Evolutionary conservation across 2,113 vertebrate genomes (phyloP), one percentile per base, ranked within the genome.

Genomic region (Nannobrachium achirus): DNA sequence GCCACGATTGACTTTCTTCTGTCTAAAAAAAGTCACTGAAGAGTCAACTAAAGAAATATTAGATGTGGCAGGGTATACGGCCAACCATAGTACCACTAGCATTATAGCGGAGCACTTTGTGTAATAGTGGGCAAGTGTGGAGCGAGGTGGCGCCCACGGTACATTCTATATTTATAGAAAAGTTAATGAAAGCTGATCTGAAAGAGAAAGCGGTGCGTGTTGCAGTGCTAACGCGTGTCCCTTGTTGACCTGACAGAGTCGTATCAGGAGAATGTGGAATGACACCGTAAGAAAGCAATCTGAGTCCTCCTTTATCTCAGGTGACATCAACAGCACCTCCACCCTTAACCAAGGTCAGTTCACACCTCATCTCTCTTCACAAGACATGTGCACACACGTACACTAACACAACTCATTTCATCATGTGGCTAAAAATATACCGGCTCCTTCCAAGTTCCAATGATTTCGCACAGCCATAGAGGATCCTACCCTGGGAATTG

Each of bases 231-330:
- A 88, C 76, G 63, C 72, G 59, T 89, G 76, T 88, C 94, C 93
- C 92, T 73, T 93, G 60, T 94, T 89, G 80, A 85, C 89, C 81
- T 89, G 86, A 94, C 94, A 99, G 97, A 99, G 98, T 92, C 98
- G 97, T 87, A 99, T 99, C 93, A 95, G 98, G 88, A 98, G 98
- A 91, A 99, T 99, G 98, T 99, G 98, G 98, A 99, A 99, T 91
- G 98, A 99, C 94, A 99, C 98, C 92, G 98, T 99, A 93, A 96
- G 98, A 93, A 99, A 99, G 92, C 98, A 99, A 81, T 97, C 98
- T 48, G 98, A 99, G 94, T 99, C 97, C n/a, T 99, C 98, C 91
- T 99, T 99, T 96, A 99, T 99, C 96, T 99, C 98, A 97, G 98
- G 98, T 96, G 98, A 99, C 95, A 98, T 99, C 95, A 99, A 99